phyloP scores from a whole-genome alignment of 2,888 invertebrate genomes.

The Xestia rhomboidea region DNA sequence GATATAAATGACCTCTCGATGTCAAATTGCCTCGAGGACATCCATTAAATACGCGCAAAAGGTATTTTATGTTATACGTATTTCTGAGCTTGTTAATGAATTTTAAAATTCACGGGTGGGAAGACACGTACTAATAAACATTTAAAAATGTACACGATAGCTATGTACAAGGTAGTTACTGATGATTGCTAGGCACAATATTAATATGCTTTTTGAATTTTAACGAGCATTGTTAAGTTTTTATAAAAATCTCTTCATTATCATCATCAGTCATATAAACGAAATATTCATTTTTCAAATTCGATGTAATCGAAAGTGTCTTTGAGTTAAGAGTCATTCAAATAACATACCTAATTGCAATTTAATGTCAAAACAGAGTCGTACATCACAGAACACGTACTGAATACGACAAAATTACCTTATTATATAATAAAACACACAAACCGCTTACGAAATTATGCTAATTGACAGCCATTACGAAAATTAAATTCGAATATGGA shows the following conservation, averaged over 20 bases:
- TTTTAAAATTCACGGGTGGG: not conserved
- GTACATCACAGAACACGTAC: not conserved
- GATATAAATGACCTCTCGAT: slow-evolving; percentile 63
- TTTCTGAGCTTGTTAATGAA: slow-evolving; percentile 26
- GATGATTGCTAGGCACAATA: not conserved
- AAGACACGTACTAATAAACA: not conserved
- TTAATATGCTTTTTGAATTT: not conserved
- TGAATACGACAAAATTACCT: not conserved
- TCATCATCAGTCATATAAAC: not conserved
- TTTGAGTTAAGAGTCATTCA: not conserved
- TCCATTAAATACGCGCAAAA: slow-evolving; percentile 40
- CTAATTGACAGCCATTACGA: slow-evolving; percentile 49
- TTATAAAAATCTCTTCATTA: not conserved
- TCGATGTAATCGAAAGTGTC: not conserved
- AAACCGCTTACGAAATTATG: slow-evolving; percentile 33
- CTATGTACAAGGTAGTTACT: not conserved
- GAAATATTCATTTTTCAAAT: not conserved
- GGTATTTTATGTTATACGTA: slow-evolving; percentile 28
- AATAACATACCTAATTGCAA: not conserved
- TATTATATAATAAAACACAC: slow-evolving; percentile 23
- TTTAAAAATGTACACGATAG: slow-evolving; percentile 1
- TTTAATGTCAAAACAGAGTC: not conserved
- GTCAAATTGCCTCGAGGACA: slow-evolving; percentile 58
- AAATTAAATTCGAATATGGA: slow-evolving; percentile 56
- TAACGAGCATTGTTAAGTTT: not conserved